Conservation (phyloP, 2,888 invertebrate genomes). For the Hirtodrosophila cameraria region DNA sequence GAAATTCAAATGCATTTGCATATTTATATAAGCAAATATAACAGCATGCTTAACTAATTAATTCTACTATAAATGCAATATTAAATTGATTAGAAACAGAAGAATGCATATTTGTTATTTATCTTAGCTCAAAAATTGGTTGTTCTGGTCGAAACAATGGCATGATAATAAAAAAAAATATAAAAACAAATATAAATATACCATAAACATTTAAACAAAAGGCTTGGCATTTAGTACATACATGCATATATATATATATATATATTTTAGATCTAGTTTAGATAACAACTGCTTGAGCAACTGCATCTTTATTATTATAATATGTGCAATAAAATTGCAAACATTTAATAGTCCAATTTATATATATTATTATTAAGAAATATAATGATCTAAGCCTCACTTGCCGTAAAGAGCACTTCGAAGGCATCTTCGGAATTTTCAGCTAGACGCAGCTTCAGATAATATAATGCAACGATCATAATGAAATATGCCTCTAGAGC, state of each 20-base stretch:
- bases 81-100: conserved; percentile 13
- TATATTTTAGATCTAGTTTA: conserved; percentile 15
- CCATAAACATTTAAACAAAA: conserved; percentile 26
- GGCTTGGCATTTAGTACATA: conserved; percentile 18
- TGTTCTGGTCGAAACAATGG: conserved; percentile 77
- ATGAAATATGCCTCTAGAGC: conserved; percentile 52
- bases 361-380: background rate
- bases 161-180: conserved; percentile 41
- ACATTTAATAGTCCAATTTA: background rate
- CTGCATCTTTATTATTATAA: conserved; percentile 23
- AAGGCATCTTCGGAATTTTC: conserved; percentile 9
- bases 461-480: conserved; percentile 37
- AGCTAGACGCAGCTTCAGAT: conserved; percentile 15
- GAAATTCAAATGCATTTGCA: conserved; percentile 23
- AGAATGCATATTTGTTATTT: too few species aligned
- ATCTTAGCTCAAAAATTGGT: conserved; percentile 80
- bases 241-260: too few species aligned
- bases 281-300: conserved; percentile 26
- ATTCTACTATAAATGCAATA: conserved; percentile 32
- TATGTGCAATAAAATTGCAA: background rate
- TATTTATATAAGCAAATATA: conserved; percentile 37
- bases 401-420: conserved; percentile 46
- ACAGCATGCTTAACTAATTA: conserved; percentile 43
- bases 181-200: conserved; percentile 5
- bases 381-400: background rate